Percentiles rank a stretch among this genome's conserved stretches.
These are phyloP conservation scores for Prunella himalayana DNA, from an alignment of 2,113 vertebrate species.

Conservation along the genomic window DNA sequence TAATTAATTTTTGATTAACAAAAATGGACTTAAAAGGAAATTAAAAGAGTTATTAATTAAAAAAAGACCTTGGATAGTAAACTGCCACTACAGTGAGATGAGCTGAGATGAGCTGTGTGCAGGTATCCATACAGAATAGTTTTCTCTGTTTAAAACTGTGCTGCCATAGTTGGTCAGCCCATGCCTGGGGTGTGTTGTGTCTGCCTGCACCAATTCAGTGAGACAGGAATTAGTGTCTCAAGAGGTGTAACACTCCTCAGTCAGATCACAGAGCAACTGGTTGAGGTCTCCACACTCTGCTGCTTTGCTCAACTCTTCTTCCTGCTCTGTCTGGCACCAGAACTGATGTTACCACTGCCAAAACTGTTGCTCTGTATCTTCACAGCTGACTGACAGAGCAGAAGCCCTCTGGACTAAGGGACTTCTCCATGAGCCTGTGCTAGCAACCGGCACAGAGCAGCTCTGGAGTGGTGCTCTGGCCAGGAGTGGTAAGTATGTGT, in stretches of 20 bases:
- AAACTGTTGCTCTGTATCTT: not conserved
- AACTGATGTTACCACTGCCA: not conserved
- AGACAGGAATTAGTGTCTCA: not conserved
- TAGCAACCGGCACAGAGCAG: not conserved
- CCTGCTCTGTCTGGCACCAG: not conserved
- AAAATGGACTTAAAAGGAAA: not conserved
- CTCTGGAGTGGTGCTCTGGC: not conserved
- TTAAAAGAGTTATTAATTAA: not conserved
- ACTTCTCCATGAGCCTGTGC: not conserved
- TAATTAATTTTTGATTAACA: not conserved
- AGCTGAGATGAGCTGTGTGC: not conserved
- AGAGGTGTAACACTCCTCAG: not conserved
- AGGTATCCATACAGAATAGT: not conserved
- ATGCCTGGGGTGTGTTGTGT: not conserved
- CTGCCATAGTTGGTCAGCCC: not conserved
- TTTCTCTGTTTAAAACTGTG: not conserved
- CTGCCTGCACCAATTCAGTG: not conserved
- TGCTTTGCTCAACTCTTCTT: not conserved
- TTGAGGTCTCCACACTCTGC: not conserved
- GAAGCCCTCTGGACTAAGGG: too few species aligned
- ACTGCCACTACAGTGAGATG: not conserved
- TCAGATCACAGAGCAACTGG: not conserved
- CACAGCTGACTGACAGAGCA: not conserved
- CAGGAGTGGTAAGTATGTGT: rapidly evolving
- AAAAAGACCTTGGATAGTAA: not conserved